Evolutionary conservation across 2,113 vertebrate species (phyloP).

Genomic region (Phyllostomus discolor): DNA sequence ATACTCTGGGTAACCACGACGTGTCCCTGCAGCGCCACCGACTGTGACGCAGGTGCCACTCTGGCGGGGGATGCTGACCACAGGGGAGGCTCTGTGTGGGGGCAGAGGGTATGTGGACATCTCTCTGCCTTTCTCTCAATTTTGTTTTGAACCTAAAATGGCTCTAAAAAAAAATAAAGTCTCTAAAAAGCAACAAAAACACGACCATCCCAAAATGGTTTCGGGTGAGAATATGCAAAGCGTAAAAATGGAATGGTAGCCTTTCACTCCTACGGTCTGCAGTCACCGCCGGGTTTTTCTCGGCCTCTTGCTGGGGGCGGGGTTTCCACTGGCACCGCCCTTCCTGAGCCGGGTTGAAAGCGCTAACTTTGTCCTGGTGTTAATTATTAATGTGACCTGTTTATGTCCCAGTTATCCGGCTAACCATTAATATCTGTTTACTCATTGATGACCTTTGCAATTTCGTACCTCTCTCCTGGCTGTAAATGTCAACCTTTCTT

Average conservation of each 20-base stretch:
- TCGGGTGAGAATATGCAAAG: background rate
- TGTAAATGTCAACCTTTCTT: conserved; percentile 87
- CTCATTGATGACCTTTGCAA: conserved; percentile 95
- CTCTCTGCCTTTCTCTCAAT: background rate
- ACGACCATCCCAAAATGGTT: conserved; percentile 23
- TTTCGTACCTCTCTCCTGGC: conserved; percentile 86
- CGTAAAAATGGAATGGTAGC: conserved; percentile 24
- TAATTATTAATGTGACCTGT: conserved; percentile 98
- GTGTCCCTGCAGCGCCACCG: background rate
- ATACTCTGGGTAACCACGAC: too few relatives aligned
- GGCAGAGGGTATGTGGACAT: background rate
- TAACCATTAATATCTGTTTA: conserved; percentile 99
- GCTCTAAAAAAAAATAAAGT: background rate
- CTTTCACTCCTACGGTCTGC: background rate
- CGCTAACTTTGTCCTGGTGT: conserved; percentile 81
- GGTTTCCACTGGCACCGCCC: conserved; percentile 56
- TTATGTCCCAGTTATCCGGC: conserved; percentile 94
- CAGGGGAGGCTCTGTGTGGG: fast-evolving
- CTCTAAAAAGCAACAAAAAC: background rate
- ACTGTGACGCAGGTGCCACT: fast-evolving
- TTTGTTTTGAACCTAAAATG: background rate
- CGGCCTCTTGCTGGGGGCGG: conserved; percentile 63
- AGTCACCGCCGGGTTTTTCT: conserved; percentile 25
- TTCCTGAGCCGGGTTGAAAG: conserved; percentile 76
- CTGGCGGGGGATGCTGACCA: fast-evolving